Base-by-base conservation (phyloP, 2,113 vertebrate genomes). In the Etheostoma spectabile region DNA sequence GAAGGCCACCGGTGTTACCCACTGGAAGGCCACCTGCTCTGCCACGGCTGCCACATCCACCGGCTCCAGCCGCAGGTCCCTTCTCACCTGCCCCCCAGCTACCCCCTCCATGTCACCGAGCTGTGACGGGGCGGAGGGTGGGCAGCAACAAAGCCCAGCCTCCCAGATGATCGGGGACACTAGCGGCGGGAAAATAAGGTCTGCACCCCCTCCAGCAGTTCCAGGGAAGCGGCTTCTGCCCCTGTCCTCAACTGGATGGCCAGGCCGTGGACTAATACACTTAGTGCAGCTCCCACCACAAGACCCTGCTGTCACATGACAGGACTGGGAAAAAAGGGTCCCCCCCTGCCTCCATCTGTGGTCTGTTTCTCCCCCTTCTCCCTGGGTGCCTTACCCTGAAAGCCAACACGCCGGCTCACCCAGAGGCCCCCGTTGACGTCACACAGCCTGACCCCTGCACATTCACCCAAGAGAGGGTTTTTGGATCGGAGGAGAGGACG, bases 1-100 rank as follows among this genome's bases (percentile, higher is more conserved):
- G 97, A 99, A 49, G 97, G 97, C 55, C 97, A 97, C 75, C 98
- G 98, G 3, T 99, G 98, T 95, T 99, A 98, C 79, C 98, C 98
- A 0, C 92, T 99, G 56, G 97, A 98, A 42, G 96, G 97, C 13
- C 98, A 97, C 91, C 93, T 99, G 88, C 96, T 99, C 55, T 99
- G 98, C 89, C 98, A 99, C 21, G 53, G 96, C 82, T 99, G 98
- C 90, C 98, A 99, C 51, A 96, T 99, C 91, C 93, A 96, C 80
- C 96, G 97, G 80, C 96, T 99, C 0, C 96, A 96, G 74, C 85
- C 94, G 5, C 93, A 95, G 68, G 89, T 91, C 48, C 91, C 95
- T 0, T 78, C 95, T 0, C 96, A 96, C 53, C 93, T 95, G 0
- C 93, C 96, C 15, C 95, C 97, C 1, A 95, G 93, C 67, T 97